A percentile compares a stretch with the other conserved stretches of the same genome.
phyloP scores from a whole-genome alignment of 2,113 vertebrate genomes.

The Etheostoma spectabile region DNA sequence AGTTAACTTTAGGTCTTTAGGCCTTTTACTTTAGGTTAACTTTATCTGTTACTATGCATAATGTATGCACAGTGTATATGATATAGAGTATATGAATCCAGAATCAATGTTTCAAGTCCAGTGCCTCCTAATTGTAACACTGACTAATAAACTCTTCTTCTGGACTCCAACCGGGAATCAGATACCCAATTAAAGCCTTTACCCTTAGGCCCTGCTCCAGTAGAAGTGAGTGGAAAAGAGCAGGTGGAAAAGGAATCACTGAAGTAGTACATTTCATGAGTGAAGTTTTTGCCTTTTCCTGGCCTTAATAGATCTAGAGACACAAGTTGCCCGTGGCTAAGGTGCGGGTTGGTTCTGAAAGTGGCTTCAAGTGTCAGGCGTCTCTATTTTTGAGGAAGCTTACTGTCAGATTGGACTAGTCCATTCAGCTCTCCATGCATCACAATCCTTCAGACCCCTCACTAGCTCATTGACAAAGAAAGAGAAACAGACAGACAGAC shows the following conservation, averaged over 20 bases:
- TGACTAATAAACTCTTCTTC: conserved; percentile 43
- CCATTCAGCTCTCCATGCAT: conserved; percentile 54
- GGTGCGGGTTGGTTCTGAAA: conserved; percentile 46
- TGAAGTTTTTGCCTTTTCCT: conserved; percentile 43
- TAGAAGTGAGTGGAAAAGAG: conserved; percentile 37
- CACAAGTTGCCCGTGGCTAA: conserved; percentile 45
- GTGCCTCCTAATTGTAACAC: conserved; percentile 20
- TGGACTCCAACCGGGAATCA: conserved; percentile 37
- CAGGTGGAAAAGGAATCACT: conserved; percentile 10
- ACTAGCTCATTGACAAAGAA: not conserved
- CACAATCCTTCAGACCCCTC: conserved; percentile 39
- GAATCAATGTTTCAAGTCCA: conserved; percentile 25
- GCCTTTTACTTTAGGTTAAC: too few species aligned
- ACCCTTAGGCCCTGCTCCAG: conserved; percentile 43
- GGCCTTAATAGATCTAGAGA: conserved; percentile 50
- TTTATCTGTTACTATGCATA: not conserved
- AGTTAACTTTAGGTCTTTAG: not conserved
- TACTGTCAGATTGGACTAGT: conserved; percentile 53
- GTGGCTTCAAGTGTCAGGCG: conserved; percentile 46
- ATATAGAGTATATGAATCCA: not conserved
- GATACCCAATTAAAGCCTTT: conserved; percentile 56
- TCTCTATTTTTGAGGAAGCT: conserved; percentile 55
- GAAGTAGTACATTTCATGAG: conserved; percentile 32
- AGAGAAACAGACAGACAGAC: not conserved
- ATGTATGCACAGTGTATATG: not conserved